phyloP scores from a whole-genome alignment of 2,797 vertebrate species.

The Acrocephalus scirpaceus region DNA sequence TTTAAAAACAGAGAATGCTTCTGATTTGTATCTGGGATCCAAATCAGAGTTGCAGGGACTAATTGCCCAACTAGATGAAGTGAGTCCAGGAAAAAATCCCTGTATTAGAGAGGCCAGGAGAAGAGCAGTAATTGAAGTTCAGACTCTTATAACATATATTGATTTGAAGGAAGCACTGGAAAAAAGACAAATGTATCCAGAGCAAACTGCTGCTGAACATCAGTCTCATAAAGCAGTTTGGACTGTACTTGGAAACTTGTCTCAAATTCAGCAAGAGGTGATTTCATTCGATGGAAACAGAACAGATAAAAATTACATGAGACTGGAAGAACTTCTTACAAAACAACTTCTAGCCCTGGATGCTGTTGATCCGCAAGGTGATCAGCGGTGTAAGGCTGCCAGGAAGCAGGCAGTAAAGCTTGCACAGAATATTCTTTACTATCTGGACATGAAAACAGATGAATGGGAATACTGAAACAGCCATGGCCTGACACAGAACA shows the following conservation, averaged over 20 bases:
- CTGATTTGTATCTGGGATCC: conserved; percentile 85
- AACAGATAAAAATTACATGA: conserved; percentile 93
- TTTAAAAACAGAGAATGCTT: conserved; percentile 81
- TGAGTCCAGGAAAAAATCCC: conserved; percentile 92
- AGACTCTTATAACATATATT: conserved; percentile 89
- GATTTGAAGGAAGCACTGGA: conserved; percentile 90
- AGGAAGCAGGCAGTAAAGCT: conserved; percentile 96
- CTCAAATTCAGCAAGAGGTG: conserved; percentile 91
- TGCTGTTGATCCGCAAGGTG: conserved; percentile 92
- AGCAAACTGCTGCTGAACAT: conserved; percentile 73
- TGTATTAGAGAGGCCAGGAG: conserved; percentile 96
- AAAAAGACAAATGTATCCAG: conserved; percentile 67
- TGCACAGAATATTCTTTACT: conserved; percentile 95
- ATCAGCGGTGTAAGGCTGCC: conserved; percentile 88
- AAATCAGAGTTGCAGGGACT: conserved; percentile 91
- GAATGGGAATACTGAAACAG: conserved; percentile 92
- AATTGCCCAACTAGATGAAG: conserved; percentile 89
- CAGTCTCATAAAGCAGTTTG: conserved; percentile 86
- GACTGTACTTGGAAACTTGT: conserved; percentile 86
- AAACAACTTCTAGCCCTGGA: conserved; percentile 94
- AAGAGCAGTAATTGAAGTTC: conserved; percentile 92
- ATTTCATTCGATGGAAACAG: conserved; percentile 92
- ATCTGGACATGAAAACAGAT: conserved; percentile 97
- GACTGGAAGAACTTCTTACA: conserved; percentile 94
- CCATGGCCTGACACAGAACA: neutral